Evolutionary conservation across 2,888 invertebrate genomes (phyloP), one percentile per base, ranked within the genome.

Genomic region (Drosophila anomelani): DNA sequence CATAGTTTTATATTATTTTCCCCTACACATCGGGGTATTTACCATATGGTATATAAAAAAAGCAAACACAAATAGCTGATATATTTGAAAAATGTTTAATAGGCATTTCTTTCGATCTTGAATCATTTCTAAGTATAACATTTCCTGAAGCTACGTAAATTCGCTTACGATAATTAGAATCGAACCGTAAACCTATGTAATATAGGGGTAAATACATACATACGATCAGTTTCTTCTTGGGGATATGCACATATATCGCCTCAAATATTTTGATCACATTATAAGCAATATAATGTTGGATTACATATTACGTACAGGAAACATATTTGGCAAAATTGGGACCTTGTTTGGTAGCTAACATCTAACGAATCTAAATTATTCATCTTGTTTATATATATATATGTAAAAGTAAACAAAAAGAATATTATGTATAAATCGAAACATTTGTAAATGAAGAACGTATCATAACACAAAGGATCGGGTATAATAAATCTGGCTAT

Each of bases 301-400:
- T 71, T 71, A 71, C 70, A 57, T 56, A 20, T 51, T 51, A 51
- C 47, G 47, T 73, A 72, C 15, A 72, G 69, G 70, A 86, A 88
- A 84, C 86, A 84, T 84, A 83, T 84, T 84, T 84, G 84, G 84
- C 84, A 84, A 84, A 87, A 77, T 88, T 86, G 84, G 84, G 81
- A 51, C 32, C 51, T 51, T 83, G 41, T 47, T 68, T 83, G 76
- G 59, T 83, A 58, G 43, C 53, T 73, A 57, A 57, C 15, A 49
- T 64, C 72, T 74, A 73, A 72, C 46, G 32, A 41, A 61, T 39
- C 51, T 57, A 63, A 59, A 32, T 26, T 55, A 43, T 26, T 32
- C 8, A 26, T 44, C 23, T 61, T 41, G 39, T 38, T 15, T 29
- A 17, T 20, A 32, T 54, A 29, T 54, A 29, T 53, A 32, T 47